These are phyloP conservation scores for Cotesia congregata DNA, from an alignment of 2,888 invertebrate species.

Conservation along the genomic window DNA sequence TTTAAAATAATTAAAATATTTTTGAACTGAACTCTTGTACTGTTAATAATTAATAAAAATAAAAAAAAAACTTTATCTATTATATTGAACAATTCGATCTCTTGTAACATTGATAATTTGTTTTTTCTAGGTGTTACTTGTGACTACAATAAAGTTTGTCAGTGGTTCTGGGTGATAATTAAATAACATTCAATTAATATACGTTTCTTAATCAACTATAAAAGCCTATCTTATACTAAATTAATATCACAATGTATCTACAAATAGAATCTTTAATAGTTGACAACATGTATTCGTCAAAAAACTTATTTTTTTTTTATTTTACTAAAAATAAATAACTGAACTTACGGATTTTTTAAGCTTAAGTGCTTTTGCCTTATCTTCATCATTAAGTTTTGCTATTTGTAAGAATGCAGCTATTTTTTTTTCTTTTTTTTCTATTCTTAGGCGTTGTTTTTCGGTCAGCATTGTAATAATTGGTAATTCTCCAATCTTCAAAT, in stretches of 20 bases:
- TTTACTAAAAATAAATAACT: neutral
- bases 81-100: neutral
- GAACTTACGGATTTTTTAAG: constrained; percentile 48
- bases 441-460: constrained; percentile 72
- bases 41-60: no score
- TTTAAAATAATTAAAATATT: no score
- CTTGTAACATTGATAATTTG: neutral
- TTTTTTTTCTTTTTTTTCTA: constrained; percentile 77
- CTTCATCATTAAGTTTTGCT: constrained; percentile 75
- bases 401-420: constrained; percentile 76
- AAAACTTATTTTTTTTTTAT: neutral
- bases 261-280: neutral
- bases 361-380: constrained; percentile 65
- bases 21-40: no score
- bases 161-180: neutral
- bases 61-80: no score
- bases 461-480: constrained; percentile 63
- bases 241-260: neutral
- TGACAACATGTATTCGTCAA: no score
- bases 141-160: neutral
- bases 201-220: neutral
- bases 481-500: constrained; percentile 5
- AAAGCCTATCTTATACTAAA: neutral
- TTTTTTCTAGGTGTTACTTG: neutral
- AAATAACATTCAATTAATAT: neutral